Percentiles rank a stretch among this genome's conserved stretches.
Evolutionary conservation across 2,888 invertebrate species (phyloP).

Genomic region (Phlogophora meticulosa): DNA sequence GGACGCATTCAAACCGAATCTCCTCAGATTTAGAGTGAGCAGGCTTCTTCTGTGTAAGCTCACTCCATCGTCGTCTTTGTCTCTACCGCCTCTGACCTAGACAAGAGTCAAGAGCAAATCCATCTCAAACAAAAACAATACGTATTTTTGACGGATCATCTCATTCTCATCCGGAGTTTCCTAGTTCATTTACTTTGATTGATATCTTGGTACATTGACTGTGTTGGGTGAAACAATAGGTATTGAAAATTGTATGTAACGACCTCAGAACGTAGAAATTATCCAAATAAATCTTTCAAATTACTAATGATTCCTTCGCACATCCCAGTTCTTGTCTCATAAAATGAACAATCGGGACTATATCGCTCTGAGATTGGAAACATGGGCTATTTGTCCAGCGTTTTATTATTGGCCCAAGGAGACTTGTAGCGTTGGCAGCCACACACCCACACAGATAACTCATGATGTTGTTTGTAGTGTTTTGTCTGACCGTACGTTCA

Average conservation of each 20-base stretch:
- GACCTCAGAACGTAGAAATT: neutral
- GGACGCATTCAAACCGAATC: too few relatives aligned
- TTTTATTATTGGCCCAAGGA: constrained; percentile 60
- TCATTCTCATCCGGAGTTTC: too few relatives aligned
- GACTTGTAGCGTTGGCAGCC: constrained; percentile 46
- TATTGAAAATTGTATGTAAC: neutral
- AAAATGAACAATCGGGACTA: constrained; percentile 50
- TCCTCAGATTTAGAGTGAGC: too few relatives aligned
- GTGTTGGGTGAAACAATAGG: neutral
- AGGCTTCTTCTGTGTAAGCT: too few relatives aligned
- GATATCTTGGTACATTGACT: too few relatives aligned
- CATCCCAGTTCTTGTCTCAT: constrained; percentile 37
- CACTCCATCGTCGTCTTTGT: too few relatives aligned
- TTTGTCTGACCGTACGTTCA: constrained; percentile 27
- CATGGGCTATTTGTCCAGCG: constrained; percentile 59
- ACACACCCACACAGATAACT: constrained; percentile 58
- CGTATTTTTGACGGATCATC: too few relatives aligned
- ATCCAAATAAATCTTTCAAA: constrained; percentile 32
- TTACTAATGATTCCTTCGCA: constrained; percentile 38
- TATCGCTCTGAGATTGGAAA: constrained; percentile 49
- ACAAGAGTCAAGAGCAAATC: too few relatives aligned
- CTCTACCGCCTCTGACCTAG: too few relatives aligned
- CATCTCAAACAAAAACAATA: too few relatives aligned
- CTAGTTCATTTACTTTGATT: too few relatives aligned
- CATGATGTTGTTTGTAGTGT: constrained; percentile 35